phyloP scores from a whole-genome alignment of 2,797 vertebrate species.

The Pangasius larnaudii region DNA sequence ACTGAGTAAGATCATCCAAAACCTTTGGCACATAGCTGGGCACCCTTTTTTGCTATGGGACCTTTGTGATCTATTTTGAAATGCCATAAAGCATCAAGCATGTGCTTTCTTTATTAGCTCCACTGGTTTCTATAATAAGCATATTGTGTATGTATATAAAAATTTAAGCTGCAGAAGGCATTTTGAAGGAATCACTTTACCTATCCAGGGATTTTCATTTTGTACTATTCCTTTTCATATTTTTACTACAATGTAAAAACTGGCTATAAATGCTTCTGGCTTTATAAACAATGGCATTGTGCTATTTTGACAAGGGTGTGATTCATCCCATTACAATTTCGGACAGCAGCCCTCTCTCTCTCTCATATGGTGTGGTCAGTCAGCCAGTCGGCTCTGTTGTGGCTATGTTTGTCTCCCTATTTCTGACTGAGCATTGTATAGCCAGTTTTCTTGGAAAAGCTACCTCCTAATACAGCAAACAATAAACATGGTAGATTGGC shows the following conservation, averaged over 20 bases:
- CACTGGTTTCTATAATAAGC: not conserved
- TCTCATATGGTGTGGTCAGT: constrained; percentile 21
- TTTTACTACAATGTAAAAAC: not conserved
- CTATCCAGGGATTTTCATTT: not conserved
- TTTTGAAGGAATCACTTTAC: not conserved
- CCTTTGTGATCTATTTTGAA: not conserved
- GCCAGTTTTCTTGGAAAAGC: not conserved
- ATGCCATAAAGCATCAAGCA: not conserved
- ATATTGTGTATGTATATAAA: not conserved
- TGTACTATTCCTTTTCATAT: not conserved
- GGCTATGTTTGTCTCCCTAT: constrained; percentile 33
- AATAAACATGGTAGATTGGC: not conserved
- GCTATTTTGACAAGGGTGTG: constrained; percentile 38
- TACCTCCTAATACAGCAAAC: not conserved
- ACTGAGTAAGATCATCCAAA: constrained; percentile 13
- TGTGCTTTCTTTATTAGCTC: not conserved
- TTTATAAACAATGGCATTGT: constrained; percentile 19
- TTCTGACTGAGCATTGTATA: not conserved
- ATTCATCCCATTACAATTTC: constrained; percentile 36
- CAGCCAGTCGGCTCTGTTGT: constrained; percentile 2
- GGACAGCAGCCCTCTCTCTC: not conserved
- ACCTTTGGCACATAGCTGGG: not conserved
- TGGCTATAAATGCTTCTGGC: constrained; percentile 26
- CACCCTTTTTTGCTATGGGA: not conserved
- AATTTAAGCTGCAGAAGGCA: not conserved